These are phyloP conservation scores for Paracanthobrama guichenoti DNA, from an alignment of 2,113 vertebrate species.

Conservation along the genomic window DNA sequence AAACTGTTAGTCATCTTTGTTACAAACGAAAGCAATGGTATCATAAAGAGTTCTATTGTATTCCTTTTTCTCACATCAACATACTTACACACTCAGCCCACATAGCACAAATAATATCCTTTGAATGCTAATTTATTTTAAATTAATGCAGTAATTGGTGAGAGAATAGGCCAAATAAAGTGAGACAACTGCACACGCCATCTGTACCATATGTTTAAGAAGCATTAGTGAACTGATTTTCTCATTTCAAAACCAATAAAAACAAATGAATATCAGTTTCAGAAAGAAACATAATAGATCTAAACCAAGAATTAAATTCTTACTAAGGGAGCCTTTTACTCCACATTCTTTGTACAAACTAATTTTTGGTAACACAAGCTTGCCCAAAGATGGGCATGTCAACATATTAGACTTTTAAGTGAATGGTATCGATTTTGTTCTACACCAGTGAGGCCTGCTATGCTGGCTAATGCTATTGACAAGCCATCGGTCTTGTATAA, in stretches of 20 bases:
- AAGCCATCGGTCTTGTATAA: constrained; percentile 92
- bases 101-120: background rate
- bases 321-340: constrained; percentile 73
- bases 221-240: too few species aligned
- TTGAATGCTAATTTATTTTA: constrained; percentile 63
- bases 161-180: background rate
- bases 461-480: constrained; percentile 99
- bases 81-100: background rate
- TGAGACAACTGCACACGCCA: too few species aligned
- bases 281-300: constrained; percentile 72
- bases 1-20: background rate
- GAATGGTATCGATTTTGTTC: constrained; percentile 91
- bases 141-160: constrained; percentile 62
- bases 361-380: constrained; percentile 87
- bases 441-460: constrained; percentile 88
- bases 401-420: constrained; percentile 92
- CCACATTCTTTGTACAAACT: constrained; percentile 87
- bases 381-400: constrained; percentile 84
- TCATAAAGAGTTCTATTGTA: too few species aligned
- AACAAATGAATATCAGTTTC: constrained; percentile 35
- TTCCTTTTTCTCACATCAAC: background rate
- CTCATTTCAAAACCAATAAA: too few species aligned
- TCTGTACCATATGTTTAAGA: too few species aligned
- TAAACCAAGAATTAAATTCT: constrained; percentile 70
- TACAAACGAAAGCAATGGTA: background rate